Evolutionary conservation across 2,888 invertebrate genomes (phyloP).

Genomic region (Tenthredo livida): DNA sequence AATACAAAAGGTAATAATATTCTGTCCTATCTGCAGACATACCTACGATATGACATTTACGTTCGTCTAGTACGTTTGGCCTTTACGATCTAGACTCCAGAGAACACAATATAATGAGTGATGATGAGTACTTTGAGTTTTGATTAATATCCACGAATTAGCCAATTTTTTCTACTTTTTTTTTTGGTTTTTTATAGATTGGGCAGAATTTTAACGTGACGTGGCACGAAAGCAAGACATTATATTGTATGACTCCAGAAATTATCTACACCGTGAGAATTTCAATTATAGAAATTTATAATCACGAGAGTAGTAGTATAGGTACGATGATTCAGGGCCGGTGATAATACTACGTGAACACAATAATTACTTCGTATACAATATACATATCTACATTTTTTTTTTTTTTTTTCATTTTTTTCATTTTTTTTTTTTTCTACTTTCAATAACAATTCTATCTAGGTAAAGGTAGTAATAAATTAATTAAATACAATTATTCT

Average conservation of each 20-base stretch:
- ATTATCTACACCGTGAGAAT: neutral
- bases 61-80: no score
- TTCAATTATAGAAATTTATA: neutral
- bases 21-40: no score
- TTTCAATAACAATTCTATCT: neutral
- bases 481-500: slow-evolving; percentile 9
- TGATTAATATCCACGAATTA: no score
- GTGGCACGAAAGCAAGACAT: neutral
- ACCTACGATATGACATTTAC: no score
- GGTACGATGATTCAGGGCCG: neutral
- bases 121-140: neutral
- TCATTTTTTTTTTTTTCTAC: neutral
- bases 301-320: neutral
- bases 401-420: neutral
- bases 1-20: no score
- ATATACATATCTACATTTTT: neutral
- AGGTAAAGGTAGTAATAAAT: neutral
- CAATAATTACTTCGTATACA: neutral
- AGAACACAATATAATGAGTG: neutral
- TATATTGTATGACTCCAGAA: neutral
- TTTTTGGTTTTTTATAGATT: no score
- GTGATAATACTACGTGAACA: neutral
- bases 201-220: no score
- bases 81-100: no score
- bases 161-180: no score